Evolutionary conservation across 2,888 invertebrate species (phyloP).

Genomic region (Axea sp.): DNA sequence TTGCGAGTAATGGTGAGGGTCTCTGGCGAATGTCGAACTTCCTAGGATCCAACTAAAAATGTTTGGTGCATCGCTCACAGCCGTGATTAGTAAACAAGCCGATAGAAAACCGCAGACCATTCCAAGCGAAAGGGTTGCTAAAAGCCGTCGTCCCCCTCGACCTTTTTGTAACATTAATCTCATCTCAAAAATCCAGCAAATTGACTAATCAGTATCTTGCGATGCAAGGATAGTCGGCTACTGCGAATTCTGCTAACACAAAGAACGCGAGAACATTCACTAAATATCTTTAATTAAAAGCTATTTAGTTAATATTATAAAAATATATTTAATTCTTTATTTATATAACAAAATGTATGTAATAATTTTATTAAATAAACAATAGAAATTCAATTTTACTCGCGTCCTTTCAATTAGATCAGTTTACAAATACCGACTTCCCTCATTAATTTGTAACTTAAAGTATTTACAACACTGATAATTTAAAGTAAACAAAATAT

Average conservation of each 20-base stretch:
- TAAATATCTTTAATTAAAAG: not conserved
- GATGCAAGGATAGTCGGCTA: slow-evolving; percentile 19
- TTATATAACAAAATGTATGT: too few species aligned
- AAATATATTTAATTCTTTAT: too few species aligned
- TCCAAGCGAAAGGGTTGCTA: slow-evolving; percentile 86
- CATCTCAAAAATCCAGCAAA: slow-evolving; percentile 42
- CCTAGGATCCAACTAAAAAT: slow-evolving; percentile 81
- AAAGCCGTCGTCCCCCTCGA: slow-evolving; percentile 83
- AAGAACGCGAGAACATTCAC: slow-evolving; percentile 24
- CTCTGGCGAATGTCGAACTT: slow-evolving; percentile 73
- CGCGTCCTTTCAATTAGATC: slow-evolving; percentile 14
- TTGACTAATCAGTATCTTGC: slow-evolving; percentile 16
- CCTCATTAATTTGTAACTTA: too few species aligned
- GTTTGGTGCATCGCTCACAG: slow-evolving; percentile 81
- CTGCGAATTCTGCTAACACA: slow-evolving; percentile 28
- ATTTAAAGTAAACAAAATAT: too few species aligned
- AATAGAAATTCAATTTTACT: not conserved
- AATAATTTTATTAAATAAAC: not conserved
- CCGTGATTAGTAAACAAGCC: slow-evolving; percentile 86
- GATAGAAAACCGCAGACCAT: slow-evolving; percentile 88
- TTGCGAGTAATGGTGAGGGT: slow-evolving; percentile 77
- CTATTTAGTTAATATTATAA: too few species aligned
- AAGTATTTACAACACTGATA: too few species aligned
- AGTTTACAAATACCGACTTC: slow-evolving; percentile 5
- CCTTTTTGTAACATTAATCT: slow-evolving; percentile 57